Percentiles rank a stretch among this genome's conserved stretches.
phyloP scores from a whole-genome alignment of 1,140 invertebrate genomes.

The Aradophagus sp. region DNA sequence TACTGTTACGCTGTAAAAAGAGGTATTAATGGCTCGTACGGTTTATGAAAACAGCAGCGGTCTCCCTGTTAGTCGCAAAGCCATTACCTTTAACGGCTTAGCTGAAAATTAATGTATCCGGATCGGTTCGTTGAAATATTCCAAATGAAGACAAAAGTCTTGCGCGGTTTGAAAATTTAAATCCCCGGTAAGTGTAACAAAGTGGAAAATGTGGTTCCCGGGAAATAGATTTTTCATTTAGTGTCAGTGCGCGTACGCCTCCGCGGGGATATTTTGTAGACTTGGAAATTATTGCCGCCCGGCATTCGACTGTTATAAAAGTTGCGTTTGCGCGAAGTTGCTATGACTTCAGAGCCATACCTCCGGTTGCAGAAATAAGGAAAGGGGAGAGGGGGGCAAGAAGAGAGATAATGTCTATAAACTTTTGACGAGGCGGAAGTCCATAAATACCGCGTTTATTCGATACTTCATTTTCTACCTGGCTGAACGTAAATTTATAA shows the following conservation, averaged over 20 bases:
- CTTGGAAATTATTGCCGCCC: conserved; percentile 33
- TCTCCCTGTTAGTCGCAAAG: conserved; percentile 9
- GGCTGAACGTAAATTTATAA: no score
- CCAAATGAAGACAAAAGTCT: conserved; percentile 44
- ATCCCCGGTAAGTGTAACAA: conserved; percentile 29
- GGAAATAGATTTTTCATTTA: conserved; percentile 46
- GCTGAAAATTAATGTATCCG: conserved; percentile 22
- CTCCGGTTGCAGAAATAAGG: no score
- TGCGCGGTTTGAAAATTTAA: conserved; percentile 19
- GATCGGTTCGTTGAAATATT: conserved; percentile 25
- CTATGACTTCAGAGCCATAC: no score
- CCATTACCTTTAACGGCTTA: conserved; percentile 22
- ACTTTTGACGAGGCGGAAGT: no score
- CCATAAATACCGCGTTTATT: no score
- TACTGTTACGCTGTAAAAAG: conserved; percentile 14
- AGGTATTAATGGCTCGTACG: conserved; percentile 13
- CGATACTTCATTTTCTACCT: no score
- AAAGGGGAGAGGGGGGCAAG: no score
- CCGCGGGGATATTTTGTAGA: conserved; percentile 22
- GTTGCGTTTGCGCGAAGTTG: no score
- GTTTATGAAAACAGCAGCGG: conserved; percentile 24
- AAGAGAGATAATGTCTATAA: no score
- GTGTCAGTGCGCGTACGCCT: conserved; percentile 2
- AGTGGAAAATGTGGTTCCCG: conserved; percentile 30
- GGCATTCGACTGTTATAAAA: no score